A percentile compares a stretch with the other conserved stretches of the same genome.
phyloP scores from a whole-genome alignment of 2,113 vertebrate species.

The human region DNA sequence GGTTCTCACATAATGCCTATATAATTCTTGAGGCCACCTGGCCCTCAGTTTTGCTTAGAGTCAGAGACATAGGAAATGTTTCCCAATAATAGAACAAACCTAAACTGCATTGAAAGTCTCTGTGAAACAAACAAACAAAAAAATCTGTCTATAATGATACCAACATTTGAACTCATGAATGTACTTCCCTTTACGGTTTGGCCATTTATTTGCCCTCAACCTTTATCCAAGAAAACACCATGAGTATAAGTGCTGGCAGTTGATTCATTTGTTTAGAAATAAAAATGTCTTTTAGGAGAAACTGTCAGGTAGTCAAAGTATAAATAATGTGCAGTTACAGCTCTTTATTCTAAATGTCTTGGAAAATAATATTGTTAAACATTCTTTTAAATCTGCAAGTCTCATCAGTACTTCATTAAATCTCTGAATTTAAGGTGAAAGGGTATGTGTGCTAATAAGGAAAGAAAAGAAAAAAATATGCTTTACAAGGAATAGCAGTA shows the following conservation, averaged over 20 bases:
- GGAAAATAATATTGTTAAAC: slow-evolving; percentile 74
- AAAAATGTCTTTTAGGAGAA: slow-evolving; percentile 70
- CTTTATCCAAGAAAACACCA: slow-evolving; percentile 56
- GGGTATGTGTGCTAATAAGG: slow-evolving; percentile 64
- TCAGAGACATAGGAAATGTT: background rate
- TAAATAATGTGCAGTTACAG: slow-evolving; percentile 76
- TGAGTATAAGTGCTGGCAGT: slow-evolving; percentile 61
- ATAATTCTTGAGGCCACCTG: background rate
- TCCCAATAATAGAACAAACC: background rate
- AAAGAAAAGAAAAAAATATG: slow-evolving; percentile 64
- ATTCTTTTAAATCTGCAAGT: slow-evolving; percentile 76
- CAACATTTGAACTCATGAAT: background rate
- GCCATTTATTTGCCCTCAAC: background rate
- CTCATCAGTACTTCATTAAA: slow-evolving; percentile 79
- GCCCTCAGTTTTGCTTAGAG: background rate
- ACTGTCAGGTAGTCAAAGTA: slow-evolving; percentile 78
- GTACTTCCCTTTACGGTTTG: background rate
- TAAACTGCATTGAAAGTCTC: background rate
- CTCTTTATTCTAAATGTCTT: slow-evolving; percentile 75
- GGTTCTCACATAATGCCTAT: background rate
- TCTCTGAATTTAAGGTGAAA: slow-evolving; percentile 71
- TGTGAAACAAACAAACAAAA: background rate
- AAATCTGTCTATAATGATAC: background rate
- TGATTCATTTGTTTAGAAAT: slow-evolving; percentile 67
- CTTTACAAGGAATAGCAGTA: slow-evolving; percentile 54